Evolutionary conservation across 2,797 vertebrate genomes (phyloP).

Genomic region (Dermochelys coriacea): DNA sequence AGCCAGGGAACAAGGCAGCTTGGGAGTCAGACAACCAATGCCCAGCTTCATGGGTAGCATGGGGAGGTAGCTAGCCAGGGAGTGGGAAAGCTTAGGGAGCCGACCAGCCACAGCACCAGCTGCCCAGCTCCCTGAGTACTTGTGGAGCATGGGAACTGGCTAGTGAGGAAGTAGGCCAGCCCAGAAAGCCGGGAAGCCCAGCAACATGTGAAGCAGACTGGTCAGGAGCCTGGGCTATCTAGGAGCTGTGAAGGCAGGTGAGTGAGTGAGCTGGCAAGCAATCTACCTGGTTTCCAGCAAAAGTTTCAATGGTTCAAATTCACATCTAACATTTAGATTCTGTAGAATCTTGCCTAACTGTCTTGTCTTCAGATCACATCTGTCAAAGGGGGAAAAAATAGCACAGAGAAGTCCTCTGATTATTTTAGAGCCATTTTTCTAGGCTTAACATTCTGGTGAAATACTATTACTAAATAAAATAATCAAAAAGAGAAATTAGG

Average conservation of each 20-base stretch:
- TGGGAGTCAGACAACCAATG: not conserved
- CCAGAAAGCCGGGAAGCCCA: not conserved
- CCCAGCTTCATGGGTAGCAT: not conserved
- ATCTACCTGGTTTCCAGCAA: not conserved
- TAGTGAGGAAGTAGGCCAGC: not conserved
- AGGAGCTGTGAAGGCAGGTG: not conserved
- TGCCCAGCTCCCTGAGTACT: not conserved
- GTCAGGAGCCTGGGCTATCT: not conserved
- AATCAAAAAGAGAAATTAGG: not conserved
- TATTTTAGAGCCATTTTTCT: conserved; percentile 10
- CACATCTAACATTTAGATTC: not conserved
- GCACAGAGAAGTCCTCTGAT: not conserved
- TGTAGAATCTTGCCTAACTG: not conserved
- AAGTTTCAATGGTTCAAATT: not conserved
- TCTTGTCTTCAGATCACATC: not conserved
- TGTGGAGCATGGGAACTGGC: not conserved
- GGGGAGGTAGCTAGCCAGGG: not conserved
- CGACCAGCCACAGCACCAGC: not conserved
- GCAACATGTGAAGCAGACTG: not conserved
- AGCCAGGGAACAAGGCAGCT: not conserved
- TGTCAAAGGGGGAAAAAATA: not conserved
- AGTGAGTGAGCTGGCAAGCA: not conserved
- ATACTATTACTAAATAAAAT: too few relatives aligned
- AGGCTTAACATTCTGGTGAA: not conserved
- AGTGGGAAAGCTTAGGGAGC: not conserved